Percentiles rank a stretch among this genome's conserved stretches.
phyloP scores from a whole-genome alignment of 2,113 vertebrate species.

The Dunckerocampus dactyliophorus region DNA sequence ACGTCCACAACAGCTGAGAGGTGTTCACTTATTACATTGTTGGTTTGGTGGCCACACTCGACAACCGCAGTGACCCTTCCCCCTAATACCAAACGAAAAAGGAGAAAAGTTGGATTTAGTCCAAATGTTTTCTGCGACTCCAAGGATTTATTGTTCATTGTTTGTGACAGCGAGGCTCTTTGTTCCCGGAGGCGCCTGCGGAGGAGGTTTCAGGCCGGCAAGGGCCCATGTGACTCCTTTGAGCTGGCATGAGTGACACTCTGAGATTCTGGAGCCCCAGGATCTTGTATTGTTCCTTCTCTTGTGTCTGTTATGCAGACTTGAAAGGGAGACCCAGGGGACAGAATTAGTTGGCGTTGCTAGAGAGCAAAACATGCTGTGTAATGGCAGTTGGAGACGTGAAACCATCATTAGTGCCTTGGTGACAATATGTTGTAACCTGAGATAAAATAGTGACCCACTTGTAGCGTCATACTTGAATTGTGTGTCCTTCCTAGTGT shows the following conservation, averaged over 20 bases:
- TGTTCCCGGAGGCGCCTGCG: constrained; percentile 69
- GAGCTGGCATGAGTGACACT: constrained; percentile 43
- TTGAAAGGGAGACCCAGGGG: constrained; percentile 14
- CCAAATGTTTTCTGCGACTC: constrained; percentile 60
- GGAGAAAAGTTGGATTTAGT: constrained; percentile 63
- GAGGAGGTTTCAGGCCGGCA: constrained; percentile 56
- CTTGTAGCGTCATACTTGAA: constrained; percentile 24
- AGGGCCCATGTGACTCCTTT: constrained; percentile 61
- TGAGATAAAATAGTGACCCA: constrained; percentile 32
- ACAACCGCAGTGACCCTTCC: constrained; percentile 26
- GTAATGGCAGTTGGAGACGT: constrained; percentile 40
- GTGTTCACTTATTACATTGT: constrained; percentile 18
- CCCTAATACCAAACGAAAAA: constrained; percentile 52
- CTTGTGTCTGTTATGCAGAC: constrained; percentile 27
- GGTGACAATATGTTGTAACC: constrained; percentile 48
- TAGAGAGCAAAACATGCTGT: constrained; percentile 43
- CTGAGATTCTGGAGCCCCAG: constrained; percentile 33
- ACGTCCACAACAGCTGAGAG: constrained; percentile 15
- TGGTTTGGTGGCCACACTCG: constrained; percentile 3
- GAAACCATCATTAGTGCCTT: constrained; percentile 38
- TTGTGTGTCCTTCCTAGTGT: constrained; percentile 54
- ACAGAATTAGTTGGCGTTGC: constrained; percentile 50
- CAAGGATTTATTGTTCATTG: constrained; percentile 77
- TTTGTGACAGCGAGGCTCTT: constrained; percentile 69
- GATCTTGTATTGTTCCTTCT: constrained; percentile 33